Percentiles rank a stretch among this genome's conserved stretches.
Evolutionary conservation across 92 coral and sea anemone genomes (phyloP).

Genomic region (Umimayanthus kanabou): DNA sequence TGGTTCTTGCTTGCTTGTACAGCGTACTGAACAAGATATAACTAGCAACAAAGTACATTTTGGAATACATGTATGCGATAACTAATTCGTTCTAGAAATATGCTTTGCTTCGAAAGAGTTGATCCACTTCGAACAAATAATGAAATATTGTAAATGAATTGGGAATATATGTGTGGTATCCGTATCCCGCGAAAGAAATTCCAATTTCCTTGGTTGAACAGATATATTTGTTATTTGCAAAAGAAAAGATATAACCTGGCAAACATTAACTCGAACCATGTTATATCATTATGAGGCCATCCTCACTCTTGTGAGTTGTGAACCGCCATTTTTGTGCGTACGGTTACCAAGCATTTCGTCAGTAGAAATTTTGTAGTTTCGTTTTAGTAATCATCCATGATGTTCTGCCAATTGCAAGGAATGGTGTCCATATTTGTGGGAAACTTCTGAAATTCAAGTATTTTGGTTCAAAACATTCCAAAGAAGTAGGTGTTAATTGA

Average conservation of each 20-base stretch:
- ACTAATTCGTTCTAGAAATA: not conserved
- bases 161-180: too few relatives aligned
- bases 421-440: too few relatives aligned
- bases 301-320: not conserved
- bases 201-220: too few relatives aligned
- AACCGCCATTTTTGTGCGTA: not conserved
- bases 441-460: too few relatives aligned
- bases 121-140: not conserved
- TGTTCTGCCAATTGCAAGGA: too few relatives aligned
- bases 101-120: not conserved
- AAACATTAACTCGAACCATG: too few relatives aligned
- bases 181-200: not conserved
- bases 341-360: slow-evolving; percentile 31
- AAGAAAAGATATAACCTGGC: not conserved
- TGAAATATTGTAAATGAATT: not conserved
- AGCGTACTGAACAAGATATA: not conserved
- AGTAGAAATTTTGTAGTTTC: not conserved
- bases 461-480: too few relatives aligned
- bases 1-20: not conserved
- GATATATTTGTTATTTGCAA: not conserved
- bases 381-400: not conserved
- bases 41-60: not conserved
- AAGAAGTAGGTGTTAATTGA: too few relatives aligned
- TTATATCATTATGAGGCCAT: too few relatives aligned
- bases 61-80: not conserved